Evolutionary conservation across 2,888 invertebrate genomes (phyloP).

Genomic region (Temnothorax rugatulus): DNA sequence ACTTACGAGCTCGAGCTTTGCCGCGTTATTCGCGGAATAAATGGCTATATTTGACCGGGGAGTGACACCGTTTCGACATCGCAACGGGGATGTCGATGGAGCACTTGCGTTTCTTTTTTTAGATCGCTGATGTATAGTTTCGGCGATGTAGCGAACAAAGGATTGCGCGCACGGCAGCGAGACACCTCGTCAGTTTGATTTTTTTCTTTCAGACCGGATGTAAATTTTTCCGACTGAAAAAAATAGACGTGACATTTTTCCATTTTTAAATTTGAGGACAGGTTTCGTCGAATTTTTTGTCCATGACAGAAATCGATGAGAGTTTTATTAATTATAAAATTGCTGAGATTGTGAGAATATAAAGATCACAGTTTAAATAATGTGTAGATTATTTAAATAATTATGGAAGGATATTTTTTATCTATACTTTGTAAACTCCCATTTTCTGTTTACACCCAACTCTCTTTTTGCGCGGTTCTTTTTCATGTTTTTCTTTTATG

Average conservation of each 20-base stretch:
- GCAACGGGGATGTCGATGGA: not conserved
- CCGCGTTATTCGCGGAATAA: constrained; percentile 43
- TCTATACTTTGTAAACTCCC: not conserved
- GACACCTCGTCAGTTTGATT: not conserved
- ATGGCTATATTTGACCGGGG: constrained; percentile 43
- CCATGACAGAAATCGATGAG: not conserved
- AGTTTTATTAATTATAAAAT: constrained; percentile 10
- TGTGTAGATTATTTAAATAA: not conserved
- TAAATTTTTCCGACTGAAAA: not conserved
- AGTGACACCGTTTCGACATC: constrained; percentile 40
- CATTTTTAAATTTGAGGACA: not conserved
- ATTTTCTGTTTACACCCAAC: not conserved
- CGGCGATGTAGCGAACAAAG: constrained; percentile 11
- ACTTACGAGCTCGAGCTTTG: constrained; percentile 34
- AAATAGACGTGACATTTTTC: not conserved
- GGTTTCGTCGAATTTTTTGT: not conserved
- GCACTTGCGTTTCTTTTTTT: constrained; percentile 28
- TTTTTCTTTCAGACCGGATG: not conserved
- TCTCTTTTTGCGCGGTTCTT: too few relatives aligned
- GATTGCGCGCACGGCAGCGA: not conserved
- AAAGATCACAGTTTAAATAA: not conserved
- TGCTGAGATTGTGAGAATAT: constrained; percentile 10
- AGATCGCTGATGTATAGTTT: constrained; percentile 31
- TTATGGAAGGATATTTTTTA: not conserved
- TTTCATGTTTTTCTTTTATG: too few relatives aligned